Evolutionary conservation across 2,113 vertebrate genomes (phyloP).

Genomic region (Boleophthalmus pectinirostris): DNA sequence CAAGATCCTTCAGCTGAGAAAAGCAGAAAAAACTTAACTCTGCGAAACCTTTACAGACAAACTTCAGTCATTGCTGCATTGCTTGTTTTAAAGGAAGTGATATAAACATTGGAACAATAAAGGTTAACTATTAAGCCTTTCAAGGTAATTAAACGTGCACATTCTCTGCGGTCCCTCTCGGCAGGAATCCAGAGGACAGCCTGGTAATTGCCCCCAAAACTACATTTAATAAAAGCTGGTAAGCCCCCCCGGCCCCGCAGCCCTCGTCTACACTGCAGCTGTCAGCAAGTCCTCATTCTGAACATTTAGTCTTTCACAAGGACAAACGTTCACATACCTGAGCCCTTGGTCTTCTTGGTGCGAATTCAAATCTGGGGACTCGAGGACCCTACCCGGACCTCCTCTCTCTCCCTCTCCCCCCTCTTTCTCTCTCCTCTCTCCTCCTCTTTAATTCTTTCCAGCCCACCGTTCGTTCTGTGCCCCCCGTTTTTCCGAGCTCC

Average conservation of each 20-base stretch:
- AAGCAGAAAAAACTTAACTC: not conserved
- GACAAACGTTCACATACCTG: constrained; percentile 66
- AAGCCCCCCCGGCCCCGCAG: not conserved
- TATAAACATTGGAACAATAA: too few relatives aligned
- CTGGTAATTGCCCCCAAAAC: constrained; percentile 26
- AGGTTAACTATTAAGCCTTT: not conserved
- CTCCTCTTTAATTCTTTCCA: constrained; percentile 41
- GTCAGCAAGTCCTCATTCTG: constrained; percentile 27
- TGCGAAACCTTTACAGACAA: not conserved
- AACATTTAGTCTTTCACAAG: constrained; percentile 22
- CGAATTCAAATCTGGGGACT: constrained; percentile 46
- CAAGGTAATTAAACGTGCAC: constrained; percentile 20
- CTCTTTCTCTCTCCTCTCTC: constrained; percentile 29
- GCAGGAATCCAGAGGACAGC: constrained; percentile 21
- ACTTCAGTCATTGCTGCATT: not conserved
- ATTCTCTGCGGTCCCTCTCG: constrained; percentile 6
- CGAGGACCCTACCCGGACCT: constrained; percentile 52
- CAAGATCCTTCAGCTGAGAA: not conserved
- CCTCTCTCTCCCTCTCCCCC: constrained; percentile 29
- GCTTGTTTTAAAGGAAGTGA: not conserved
- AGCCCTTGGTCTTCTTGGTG: constrained; percentile 51
- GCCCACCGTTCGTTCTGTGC: constrained; percentile 48
- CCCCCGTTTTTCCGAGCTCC: constrained; percentile 37
- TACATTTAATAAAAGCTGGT: constrained; percentile 12
- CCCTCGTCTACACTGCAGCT: not conserved